Evolutionary conservation across 53 echinoderm and acorn worm species (phyloP), one percentile per base, ranked within the genome.

Genomic region (Holothuria leucospilota): DNA sequence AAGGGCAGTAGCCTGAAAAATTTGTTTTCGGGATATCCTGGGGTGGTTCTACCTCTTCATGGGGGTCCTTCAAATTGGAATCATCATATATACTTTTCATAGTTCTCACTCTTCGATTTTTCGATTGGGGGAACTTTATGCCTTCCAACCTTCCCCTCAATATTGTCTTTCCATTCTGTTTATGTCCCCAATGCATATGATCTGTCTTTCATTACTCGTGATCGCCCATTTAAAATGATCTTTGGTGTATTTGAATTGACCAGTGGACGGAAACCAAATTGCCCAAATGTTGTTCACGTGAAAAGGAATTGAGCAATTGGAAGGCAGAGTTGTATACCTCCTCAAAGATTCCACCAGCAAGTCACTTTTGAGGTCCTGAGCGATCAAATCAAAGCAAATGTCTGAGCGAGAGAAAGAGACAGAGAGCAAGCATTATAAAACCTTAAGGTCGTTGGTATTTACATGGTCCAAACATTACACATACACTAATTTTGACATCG

Each of bases 291-390:
- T 90, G 39, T 67, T 16, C 8, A 91, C 91, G 2, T 81, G 29
- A 53, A 85, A 93, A 15, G 27, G 77, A 18, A 84, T 51, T 25
- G 15, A 73, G 71, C 96, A 96, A 51, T 67, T 88, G 1, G 93
- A 93, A 42, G 89, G 87, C 15, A 94, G 69, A 28, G 70, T 21
- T 91, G 60, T 42, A 6, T 20, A 51, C 0, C 49, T 20, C 34
- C 93, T 85, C 96, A 93, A 96, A 11, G 96, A 94, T 84, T 96
- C 96, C 3, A 78, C 84, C 2, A 68, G 62, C 69, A 96, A 62
- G 38, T 67, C 41, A 15, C 75, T 88, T 46, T 82, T 68, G 20
- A 95, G 63, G 66, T 88, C 68, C 42, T 91, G 96, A 29, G 94
- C 93, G 10, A 96, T 58, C 86, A 85, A 93, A 14, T 85, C 85